Percentiles rank a stretch among this genome's conserved stretches.
These are phyloP conservation scores for Lasioglossum villosulum DNA, from an alignment of 2,888 invertebrate species.

Conservation along the genomic window DNA sequence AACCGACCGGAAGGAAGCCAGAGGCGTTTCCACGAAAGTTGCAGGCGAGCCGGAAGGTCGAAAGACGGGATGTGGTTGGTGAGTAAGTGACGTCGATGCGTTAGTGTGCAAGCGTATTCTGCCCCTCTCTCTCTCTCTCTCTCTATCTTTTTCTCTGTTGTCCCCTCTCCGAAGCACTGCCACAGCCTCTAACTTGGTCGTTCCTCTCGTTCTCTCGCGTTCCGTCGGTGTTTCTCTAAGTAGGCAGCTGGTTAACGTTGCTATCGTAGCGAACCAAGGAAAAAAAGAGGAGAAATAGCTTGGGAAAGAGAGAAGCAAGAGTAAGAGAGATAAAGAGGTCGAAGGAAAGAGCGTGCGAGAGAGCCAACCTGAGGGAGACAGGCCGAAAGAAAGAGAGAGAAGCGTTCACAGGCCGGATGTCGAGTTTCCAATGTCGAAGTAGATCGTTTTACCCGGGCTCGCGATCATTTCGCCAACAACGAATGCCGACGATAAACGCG, in stretches of 20 bases:
- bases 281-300: constrained; percentile 37
- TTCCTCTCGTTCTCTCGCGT: constrained; percentile 32
- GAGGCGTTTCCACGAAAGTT: constrained; percentile 78
- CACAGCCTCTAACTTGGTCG: constrained; percentile 32
- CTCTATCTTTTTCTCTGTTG: constrained; percentile 8
- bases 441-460: constrained; percentile 71
- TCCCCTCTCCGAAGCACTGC: constrained; percentile 2
- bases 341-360: constrained; percentile 42
- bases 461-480: constrained; percentile 71
- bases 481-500: constrained; percentile 58
- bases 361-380: constrained; percentile 37
- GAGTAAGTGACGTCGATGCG: constrained; percentile 58
- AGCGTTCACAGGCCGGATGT: constrained; percentile 36
- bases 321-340: constrained; percentile 40
- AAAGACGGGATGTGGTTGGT: constrained; percentile 77
- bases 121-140: constrained; percentile 34
- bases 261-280: constrained; percentile 55
- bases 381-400: constrained; percentile 47
- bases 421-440: constrained; percentile 72
- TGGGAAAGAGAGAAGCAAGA: constrained; percentile 42
- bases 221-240: constrained; percentile 47
- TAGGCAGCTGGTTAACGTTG: constrained; percentile 64
- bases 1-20: constrained; percentile 82
- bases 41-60: constrained; percentile 74
- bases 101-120: constrained; percentile 45